phyloP scores from a whole-genome alignment of 2,888 invertebrate genomes.

The Biston stratarius region DNA sequence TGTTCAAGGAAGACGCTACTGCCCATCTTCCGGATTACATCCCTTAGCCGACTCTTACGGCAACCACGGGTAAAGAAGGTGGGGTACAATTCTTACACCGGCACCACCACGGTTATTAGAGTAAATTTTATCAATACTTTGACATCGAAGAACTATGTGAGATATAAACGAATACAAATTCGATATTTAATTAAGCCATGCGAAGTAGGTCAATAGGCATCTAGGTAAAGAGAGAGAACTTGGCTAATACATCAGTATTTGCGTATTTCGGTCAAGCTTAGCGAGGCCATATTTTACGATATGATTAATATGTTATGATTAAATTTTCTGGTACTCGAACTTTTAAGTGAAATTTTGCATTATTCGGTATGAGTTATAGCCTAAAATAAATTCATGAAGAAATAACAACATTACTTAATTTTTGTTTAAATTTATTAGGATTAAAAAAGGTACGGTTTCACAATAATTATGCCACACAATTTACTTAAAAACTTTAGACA shows the following conservation, averaged over 20 bases:
- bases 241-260: slow-evolving; percentile 52
- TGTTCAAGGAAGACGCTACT: no score
- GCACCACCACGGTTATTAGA: no score
- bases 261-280: slow-evolving; percentile 49
- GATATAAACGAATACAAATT: background rate
- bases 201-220: slow-evolving; percentile 61
- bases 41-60: no score
- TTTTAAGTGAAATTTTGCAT: slow-evolving; percentile 25
- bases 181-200: slow-evolving; percentile 2
- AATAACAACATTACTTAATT: slow-evolving; percentile 22
- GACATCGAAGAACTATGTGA: background rate
- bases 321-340: slow-evolving; percentile 30
- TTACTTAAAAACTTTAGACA: slow-evolving; percentile 47
- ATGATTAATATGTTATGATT: slow-evolving; percentile 41
- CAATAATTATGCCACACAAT: slow-evolving; percentile 47
- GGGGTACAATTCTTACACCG: no score
- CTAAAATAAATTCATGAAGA: background rate
- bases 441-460: slow-evolving; percentile 36
- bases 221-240: slow-evolving; percentile 52
- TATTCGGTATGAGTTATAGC: background rate
- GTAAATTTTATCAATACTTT: no score
- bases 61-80: no score
- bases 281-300: slow-evolving; percentile 44
- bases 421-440: slow-evolving; percentile 39
- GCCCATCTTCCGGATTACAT: no score